Base-by-base conservation (phyloP, 2,113 vertebrate species). In the Cyanoderma ruficeps region DNA sequence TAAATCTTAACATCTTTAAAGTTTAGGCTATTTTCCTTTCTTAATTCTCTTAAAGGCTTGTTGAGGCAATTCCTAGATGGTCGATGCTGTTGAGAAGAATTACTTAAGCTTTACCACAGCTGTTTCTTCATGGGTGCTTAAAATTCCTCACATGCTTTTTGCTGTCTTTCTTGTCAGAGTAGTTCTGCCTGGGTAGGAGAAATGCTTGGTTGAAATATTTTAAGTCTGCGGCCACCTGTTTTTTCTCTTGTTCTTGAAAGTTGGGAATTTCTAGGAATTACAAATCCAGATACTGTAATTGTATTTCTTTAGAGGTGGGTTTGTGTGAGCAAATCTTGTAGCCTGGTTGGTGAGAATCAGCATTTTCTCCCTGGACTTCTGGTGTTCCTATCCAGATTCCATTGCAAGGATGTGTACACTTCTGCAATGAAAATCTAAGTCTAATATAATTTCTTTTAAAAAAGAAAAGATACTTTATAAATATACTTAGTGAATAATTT, bases 21-120 rank as follows among this genome's bases (percentile, higher is more conserved):
- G 78, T 39, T 44, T 24, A 74, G 21, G n/a, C 25, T 85, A 3
- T 87, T 90, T 89, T 88, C 46, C 64, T 89, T 75, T 61, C 56
- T 69, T 76, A 86, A 67, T 81, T 85, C 56, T 90, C 39, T 55
- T 88, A n/a, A 60, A 75, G 37, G 53, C 75, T 92, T 68, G n/a
- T 75, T 87, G 64, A 93, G 69, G 61, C 65, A 75, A 49, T 89
- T 93, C 75, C 68, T 93, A 42, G 56, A 86, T 78, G 75, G 52
- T 53, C 0, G 0, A 7, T 92, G 74, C 65, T 86, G 30, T 65
- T 74, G 22, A 67, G 79, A 89, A 87, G 80, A 94, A 59, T 85
- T 87, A 86, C 60, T 76, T 87, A 49, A 95, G 85, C 61, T 83
- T 89, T 79, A 76, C 64, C 72, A 80, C 96, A 97, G 93, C 89